These are phyloP conservation scores for Dolichallabes microphthalmus DNA, from an alignment of 2,113 vertebrate species.

Conservation along the genomic window DNA sequence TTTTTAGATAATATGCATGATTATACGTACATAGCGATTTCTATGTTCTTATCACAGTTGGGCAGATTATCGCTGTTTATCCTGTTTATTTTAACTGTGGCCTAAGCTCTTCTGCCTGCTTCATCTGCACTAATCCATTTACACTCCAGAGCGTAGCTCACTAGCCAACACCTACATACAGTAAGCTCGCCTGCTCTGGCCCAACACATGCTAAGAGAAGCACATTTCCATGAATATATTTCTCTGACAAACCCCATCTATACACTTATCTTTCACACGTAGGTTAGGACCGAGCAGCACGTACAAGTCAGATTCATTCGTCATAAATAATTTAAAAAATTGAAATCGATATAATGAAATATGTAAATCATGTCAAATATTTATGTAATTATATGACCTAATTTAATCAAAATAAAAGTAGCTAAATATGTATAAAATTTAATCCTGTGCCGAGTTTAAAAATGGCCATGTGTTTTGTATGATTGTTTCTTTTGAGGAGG, in stretches of 20 bases:
- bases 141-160: slow-evolving; percentile 48
- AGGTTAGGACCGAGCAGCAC: neutral
- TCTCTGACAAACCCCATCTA: slow-evolving; percentile 27
- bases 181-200: slow-evolving; percentile 1
- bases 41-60: slow-evolving; percentile 58
- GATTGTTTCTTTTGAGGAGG: neutral
- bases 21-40: slow-evolving; percentile 43
- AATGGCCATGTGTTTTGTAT: neutral
- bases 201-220: slow-evolving; percentile 20
- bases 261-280: neutral
- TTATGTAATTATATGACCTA: neutral
- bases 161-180: slow-evolving; percentile 24
- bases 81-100: slow-evolving; percentile 61
- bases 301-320: neutral
- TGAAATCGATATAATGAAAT: neutral
- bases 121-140: slow-evolving; percentile 71
- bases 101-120: slow-evolving; percentile 54
- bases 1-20: neutral
- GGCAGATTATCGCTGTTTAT: slow-evolving; percentile 64
- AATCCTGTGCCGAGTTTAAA: neutral
- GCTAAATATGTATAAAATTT: neutral
- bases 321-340: neutral
- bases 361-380: neutral
- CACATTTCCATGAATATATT: slow-evolving; percentile 24
- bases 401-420: neutral